Conservation (phyloP, 2,888 invertebrate genomes). For the Nymphalis urticae region DNA sequence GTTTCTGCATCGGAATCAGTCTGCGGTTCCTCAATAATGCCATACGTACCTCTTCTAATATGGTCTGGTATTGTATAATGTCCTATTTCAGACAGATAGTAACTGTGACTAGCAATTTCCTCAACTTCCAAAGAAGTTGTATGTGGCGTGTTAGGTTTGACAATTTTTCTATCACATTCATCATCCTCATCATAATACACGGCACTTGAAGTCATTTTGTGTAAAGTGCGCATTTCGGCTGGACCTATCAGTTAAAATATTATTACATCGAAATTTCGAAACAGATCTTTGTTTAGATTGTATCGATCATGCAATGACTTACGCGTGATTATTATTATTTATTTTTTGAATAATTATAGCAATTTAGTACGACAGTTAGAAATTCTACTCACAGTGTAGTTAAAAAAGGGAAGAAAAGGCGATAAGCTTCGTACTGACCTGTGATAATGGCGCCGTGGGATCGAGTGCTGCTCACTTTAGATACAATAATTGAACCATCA, state of each 20-base stretch:
- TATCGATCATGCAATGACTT: slow-evolving; percentile 54
- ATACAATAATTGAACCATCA: slow-evolving; percentile 74
- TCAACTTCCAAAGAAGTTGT: slow-evolving; percentile 81
- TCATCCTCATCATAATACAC: slow-evolving; percentile 82
- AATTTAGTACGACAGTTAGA: slow-evolving; percentile 41
- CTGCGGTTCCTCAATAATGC: slow-evolving; percentile 77
- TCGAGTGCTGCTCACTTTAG: slow-evolving; percentile 83
- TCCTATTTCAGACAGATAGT: slow-evolving; percentile 79
- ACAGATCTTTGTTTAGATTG: slow-evolving; percentile 44
- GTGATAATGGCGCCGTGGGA: slow-evolving; percentile 84
- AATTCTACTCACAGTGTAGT: slow-evolving; percentile 37
- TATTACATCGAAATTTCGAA: slow-evolving; percentile 63
- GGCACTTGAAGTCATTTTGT: slow-evolving; percentile 84
- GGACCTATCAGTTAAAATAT: slow-evolving; percentile 83
- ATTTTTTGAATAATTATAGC: slow-evolving; percentile 38
- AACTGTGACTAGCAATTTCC: slow-evolving; percentile 83
- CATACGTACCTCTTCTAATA: slow-evolving; percentile 69
- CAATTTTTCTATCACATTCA: slow-evolving; percentile 60
- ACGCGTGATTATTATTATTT: slow-evolving; percentile 42
- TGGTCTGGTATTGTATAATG: slow-evolving; percentile 72
- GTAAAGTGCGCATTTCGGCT: slow-evolving; percentile 84
- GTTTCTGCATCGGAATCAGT: slow-evolving; percentile 78
- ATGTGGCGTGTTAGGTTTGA: slow-evolving; percentile 74
- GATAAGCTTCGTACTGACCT: slow-evolving; percentile 81
- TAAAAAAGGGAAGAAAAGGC: slow-evolving; percentile 58